Conservation (phyloP, 2,888 invertebrate species). For the Perdita meconis region DNA sequence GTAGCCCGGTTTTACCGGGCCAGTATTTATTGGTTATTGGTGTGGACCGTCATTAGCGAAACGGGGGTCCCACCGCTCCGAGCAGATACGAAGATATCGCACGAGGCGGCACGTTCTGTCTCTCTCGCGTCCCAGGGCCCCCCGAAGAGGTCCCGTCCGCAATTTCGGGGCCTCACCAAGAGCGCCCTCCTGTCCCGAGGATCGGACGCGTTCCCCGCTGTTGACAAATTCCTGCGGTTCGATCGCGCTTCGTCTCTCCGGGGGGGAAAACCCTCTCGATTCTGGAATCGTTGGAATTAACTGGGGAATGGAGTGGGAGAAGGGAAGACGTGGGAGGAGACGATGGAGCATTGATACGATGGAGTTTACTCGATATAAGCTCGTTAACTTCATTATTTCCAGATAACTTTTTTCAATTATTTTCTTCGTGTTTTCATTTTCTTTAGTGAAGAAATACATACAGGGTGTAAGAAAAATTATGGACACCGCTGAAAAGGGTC, state of each 20-base stretch:
- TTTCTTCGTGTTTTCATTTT: no score
- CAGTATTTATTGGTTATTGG: slow-evolving; percentile 83
- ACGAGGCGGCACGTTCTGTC: slow-evolving; percentile 65
- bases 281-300: slow-evolving; percentile 22
- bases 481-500: no score
- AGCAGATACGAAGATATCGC: slow-evolving; percentile 78
- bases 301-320: not conserved
- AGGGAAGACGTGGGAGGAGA: no score
- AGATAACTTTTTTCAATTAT: no score
- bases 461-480: no score
- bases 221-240: slow-evolving; percentile 60
- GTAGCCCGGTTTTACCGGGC: slow-evolving; percentile 80
- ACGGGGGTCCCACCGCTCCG: slow-evolving; percentile 75
- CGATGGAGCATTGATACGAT: no score
- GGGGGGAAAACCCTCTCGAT: not conserved
- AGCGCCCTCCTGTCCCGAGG: slow-evolving; percentile 24
- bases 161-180: slow-evolving; percentile 33
- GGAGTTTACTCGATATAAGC: no score
- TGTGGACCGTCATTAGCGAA: slow-evolving; percentile 83
- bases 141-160: slow-evolving; percentile 29
- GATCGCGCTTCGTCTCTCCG: not conserved
- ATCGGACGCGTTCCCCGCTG: slow-evolving; percentile 39
- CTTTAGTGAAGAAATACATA: no score
- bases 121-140: slow-evolving; percentile 9
- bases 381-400: no score